Conservation (phyloP, 2,888 invertebrate species). For the Tipula vernalis region DNA sequence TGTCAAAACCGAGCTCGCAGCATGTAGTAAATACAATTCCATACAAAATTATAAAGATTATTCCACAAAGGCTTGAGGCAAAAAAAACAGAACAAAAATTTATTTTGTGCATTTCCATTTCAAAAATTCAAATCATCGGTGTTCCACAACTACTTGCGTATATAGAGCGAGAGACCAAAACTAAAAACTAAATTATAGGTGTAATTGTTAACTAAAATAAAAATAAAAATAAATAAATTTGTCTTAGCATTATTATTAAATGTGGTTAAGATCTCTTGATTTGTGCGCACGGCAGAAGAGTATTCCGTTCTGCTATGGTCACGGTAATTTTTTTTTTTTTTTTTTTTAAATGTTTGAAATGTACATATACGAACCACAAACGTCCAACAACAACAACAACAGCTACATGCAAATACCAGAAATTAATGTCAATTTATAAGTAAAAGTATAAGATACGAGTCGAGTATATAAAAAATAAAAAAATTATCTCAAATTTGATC, state of each 20-base stretch:
- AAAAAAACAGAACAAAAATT: neutral
- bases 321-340: neutral
- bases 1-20: neutral
- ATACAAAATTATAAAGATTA: neutral
- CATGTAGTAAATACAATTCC: neutral
- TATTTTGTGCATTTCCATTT: neutral
- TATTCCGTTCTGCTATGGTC: neutral
- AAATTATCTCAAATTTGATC: neutral
- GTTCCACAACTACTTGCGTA: neutral
- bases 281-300: neutral
- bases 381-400: neutral
- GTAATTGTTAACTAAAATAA: neutral
- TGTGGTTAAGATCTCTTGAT: neutral
- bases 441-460: neutral
- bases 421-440: conserved; percentile 4
- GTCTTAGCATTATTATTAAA: neutral
- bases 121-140: neutral
- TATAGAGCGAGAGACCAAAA: neutral
- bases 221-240: neutral
- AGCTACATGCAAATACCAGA: neutral
- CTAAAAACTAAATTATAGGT: neutral
- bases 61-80: neutral
- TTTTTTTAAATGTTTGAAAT: neutral
- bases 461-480: neutral
- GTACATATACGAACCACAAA: neutral